Conservation (phyloP, 2,113 vertebrate species). For the Tapirus terrestris region DNA sequence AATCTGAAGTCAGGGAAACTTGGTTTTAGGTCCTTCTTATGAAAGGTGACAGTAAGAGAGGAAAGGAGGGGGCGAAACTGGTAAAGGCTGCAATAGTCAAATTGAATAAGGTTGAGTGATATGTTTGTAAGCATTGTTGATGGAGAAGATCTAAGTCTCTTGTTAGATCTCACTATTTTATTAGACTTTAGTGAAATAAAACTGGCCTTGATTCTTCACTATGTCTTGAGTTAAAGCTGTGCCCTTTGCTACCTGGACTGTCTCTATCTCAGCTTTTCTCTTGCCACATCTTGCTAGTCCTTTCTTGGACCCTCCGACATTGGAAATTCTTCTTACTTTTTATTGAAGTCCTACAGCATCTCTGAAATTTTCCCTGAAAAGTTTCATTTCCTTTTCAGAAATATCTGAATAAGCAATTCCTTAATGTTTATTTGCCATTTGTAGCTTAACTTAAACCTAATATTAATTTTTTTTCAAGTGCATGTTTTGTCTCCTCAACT, state of each 20-base stretch:
- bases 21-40: neutral
- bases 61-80: neutral
- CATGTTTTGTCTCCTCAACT: slow-evolving; percentile 27
- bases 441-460: neutral
- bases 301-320: neutral
- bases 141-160: neutral
- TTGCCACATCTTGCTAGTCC: neutral
- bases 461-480: neutral
- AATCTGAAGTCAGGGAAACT: neutral
- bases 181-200: neutral
- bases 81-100: neutral
- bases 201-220: neutral
- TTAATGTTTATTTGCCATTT: neutral
- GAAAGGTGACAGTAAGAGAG: neutral
- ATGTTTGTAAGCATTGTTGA: neutral
- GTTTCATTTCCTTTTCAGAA: neutral
- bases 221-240: neutral
- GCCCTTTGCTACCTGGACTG: neutral
- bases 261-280: neutral
- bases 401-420: neutral
- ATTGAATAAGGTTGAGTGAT: neutral
- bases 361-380: neutral
- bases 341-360: neutral
- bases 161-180: neutral
- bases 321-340: neutral